These are phyloP conservation scores for Didymodactylos carnosus DNA, from an alignment of 2,888 invertebrate genomes.

Conservation along the genomic window DNA sequence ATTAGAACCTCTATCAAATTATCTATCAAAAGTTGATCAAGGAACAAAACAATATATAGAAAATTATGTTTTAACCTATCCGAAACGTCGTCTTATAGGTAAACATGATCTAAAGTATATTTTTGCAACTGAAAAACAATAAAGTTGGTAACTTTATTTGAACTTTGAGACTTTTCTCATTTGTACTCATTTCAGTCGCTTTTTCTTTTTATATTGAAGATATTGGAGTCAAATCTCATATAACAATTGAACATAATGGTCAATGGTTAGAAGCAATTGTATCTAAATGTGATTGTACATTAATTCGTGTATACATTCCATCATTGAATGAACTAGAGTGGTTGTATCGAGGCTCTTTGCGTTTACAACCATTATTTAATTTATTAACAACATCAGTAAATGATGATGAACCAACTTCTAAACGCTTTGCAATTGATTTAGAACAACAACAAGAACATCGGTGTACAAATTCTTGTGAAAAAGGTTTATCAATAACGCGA, in stretches of 20 bases:
- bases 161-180: too few species aligned
- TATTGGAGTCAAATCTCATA: neutral
- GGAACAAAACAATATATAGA: neutral
- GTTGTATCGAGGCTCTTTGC: neutral
- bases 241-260: neutral
- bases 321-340: neutral
- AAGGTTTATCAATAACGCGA: neutral
- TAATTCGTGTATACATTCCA: neutral
- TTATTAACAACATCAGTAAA: neutral
- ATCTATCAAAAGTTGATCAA: neutral
- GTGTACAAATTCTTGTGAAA: too few species aligned
- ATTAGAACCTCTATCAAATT: neutral
- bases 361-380: neutral
- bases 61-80: neutral
- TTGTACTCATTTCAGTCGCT: too few species aligned
- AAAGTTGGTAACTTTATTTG: too few species aligned
- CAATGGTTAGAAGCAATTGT: neutral
- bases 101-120: too few species aligned
- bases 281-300: neutral
- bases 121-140: too few species aligned
- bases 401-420: neutral
- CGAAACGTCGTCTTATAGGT: neutral
- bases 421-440: neutral
- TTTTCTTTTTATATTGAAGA: too few species aligned
- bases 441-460: too few species aligned